Conservation (phyloP, 2,797 vertebrate species). For the Pseudomugil tenellus region DNA sequence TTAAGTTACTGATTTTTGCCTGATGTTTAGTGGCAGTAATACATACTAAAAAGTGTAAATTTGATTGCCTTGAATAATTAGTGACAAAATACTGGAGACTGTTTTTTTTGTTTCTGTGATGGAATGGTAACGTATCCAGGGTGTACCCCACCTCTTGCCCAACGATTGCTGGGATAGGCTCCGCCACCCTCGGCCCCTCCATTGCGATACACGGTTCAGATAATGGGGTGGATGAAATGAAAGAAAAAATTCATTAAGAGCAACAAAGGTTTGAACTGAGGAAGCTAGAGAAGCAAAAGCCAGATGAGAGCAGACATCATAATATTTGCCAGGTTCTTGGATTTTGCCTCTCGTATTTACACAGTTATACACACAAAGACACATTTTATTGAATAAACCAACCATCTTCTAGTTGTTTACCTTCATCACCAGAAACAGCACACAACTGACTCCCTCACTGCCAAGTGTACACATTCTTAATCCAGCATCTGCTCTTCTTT, state of each 20-base stretch:
- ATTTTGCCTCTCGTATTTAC: constrained; percentile 40
- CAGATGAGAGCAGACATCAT: constrained; percentile 42
- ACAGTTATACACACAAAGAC: constrained; percentile 22
- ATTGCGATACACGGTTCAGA: no score
- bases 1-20: no score
- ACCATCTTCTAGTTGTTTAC: constrained; percentile 45
- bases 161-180: no score
- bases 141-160: no score
- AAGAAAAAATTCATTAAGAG: constrained; percentile 27
- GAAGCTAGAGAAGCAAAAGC: constrained; percentile 21
- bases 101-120: no score
- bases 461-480: constrained; percentile 40
- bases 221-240: constrained; percentile 5
- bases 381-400: constrained; percentile 31
- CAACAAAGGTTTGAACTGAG: constrained; percentile 25
- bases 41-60: no score
- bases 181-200: no score
- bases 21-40: no score
- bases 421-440: constrained; percentile 26
- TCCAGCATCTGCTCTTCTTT: constrained; percentile 46
- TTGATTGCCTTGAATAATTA: no score
- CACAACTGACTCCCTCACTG: constrained; percentile 25
- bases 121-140: no score
- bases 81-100: no score
- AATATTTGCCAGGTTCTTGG: constrained; percentile 53